Evolutionary conservation across 2,888 invertebrate species (phyloP).

Genomic region (Deilephila elpenor): DNA sequence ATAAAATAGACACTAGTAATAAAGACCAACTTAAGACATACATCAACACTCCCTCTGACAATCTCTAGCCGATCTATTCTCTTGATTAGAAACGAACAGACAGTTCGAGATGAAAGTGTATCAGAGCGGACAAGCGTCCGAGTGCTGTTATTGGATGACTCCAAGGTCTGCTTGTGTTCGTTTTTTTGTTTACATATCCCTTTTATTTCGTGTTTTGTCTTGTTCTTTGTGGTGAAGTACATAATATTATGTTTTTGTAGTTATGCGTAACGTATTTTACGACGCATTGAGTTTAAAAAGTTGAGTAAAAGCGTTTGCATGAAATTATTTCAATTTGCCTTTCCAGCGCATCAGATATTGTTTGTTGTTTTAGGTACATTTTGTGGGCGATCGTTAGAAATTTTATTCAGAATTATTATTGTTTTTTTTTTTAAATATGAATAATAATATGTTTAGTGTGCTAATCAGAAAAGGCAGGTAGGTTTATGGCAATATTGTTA

Average conservation of each 20-base stretch:
- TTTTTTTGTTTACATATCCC: not conserved
- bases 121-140: conserved; percentile 18
- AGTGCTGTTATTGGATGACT: conserved; percentile 17
- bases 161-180: not conserved
- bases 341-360: too few relatives aligned
- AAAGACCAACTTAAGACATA: not conserved
- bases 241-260: not conserved
- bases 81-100: conserved; percentile 33
- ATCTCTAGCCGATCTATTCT: conserved; percentile 12
- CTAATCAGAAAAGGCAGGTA: too few relatives aligned
- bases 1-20: too few relatives aligned
- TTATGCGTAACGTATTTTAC: not conserved
- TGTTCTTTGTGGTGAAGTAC: not conserved
- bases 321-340: too few relatives aligned
- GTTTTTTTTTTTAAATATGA: too few relatives aligned
- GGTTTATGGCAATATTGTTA: too few relatives aligned
- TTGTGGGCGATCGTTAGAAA: too few relatives aligned
- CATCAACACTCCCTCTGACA: not conserved
- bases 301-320: too few relatives aligned
- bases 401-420: too few relatives aligned
- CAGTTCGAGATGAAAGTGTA: conserved; percentile 31
- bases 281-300: too few relatives aligned
- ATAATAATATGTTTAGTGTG: too few relatives aligned
- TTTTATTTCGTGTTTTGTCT: not conserved
- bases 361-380: too few relatives aligned